phyloP scores from a whole-genome alignment of 2,888 invertebrate genomes.

The Mylabris sibirica region DNA sequence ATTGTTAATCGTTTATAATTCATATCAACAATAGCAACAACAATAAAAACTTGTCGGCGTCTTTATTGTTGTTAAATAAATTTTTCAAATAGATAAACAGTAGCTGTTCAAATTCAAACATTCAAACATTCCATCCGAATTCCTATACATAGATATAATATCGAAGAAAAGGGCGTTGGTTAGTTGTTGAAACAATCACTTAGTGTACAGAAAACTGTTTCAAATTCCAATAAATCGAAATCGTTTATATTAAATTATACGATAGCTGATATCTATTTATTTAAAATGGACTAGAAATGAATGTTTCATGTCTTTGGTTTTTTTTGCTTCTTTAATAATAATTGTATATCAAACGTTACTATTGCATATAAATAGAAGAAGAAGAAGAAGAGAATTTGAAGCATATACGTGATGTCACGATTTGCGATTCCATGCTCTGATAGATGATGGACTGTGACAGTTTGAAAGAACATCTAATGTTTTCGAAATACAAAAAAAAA shows the following conservation, averaged over 20 bases:
- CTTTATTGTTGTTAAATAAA: not conserved
- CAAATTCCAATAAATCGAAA: not conserved
- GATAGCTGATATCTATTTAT: not conserved
- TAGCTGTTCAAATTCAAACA: not conserved
- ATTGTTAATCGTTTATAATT: not conserved
- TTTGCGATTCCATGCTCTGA: slow-evolving; percentile 14
- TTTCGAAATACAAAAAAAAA: not conserved
- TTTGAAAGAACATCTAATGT: not conserved
- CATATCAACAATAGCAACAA: not conserved
- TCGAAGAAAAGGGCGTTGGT: slow-evolving; percentile 9
- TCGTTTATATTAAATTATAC: not conserved
- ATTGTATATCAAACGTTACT: slow-evolving; percentile 1
- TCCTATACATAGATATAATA: not conserved
- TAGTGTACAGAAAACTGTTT: not conserved
- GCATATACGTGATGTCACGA: slow-evolving; percentile 14
- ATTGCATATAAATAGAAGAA: not conserved
- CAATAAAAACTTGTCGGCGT: not conserved
- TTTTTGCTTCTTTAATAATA: not conserved
- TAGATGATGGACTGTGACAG: slow-evolving; percentile 11
- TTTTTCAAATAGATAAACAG: not conserved
- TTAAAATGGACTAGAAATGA: not conserved
- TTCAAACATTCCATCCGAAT: slow-evolving; percentile 1
- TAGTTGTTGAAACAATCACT: slow-evolving; percentile 3
- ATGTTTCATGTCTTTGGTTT: not conserved
- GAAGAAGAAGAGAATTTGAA: not conserved